Evolutionary conservation across 2,797 vertebrate species (phyloP).

Genomic region (Eremophila alpestris): DNA sequence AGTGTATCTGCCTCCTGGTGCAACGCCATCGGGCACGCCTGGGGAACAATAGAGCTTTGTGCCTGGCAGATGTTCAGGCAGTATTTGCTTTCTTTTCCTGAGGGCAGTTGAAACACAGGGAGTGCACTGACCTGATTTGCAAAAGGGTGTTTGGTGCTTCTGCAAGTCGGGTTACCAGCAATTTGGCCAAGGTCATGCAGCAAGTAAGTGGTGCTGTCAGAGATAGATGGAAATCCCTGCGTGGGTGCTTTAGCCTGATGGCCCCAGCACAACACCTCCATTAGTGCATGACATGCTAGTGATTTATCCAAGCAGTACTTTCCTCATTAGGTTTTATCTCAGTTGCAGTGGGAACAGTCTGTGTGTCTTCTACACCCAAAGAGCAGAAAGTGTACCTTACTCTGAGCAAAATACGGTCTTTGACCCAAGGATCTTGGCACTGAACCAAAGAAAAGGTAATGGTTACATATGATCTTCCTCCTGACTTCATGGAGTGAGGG

Average conservation of each 20-base stretch:
- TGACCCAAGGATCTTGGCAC: neutral
- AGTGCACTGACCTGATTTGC: neutral
- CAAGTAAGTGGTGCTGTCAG: neutral
- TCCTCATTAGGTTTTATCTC: slow-evolving; percentile 40
- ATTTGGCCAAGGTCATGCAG: neutral
- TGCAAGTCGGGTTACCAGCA: neutral
- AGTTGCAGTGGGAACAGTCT: neutral
- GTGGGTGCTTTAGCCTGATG: neutral
- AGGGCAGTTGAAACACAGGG: neutral
- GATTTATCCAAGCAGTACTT: slow-evolving; percentile 21
- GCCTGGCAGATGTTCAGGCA: slow-evolving; percentile 9
- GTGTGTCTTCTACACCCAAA: neutral
- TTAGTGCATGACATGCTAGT: neutral
- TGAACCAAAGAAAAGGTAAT: neutral
- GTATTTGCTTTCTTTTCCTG: neutral
- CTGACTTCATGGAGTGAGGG: neutral
- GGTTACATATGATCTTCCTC: neutral
- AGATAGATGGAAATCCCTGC: neutral
- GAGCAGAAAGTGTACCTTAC: neutral
- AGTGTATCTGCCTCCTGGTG: neutral
- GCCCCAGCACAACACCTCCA: neutral
- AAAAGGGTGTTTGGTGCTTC: neutral
- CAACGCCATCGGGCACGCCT: fast-evolving
- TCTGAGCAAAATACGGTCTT: neutral
- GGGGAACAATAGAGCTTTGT: slow-evolving; percentile 22